These are phyloP conservation scores for Sicus ferrugineus DNA, from an alignment of 2,888 invertebrate genomes.

Conservation along the genomic window DNA sequence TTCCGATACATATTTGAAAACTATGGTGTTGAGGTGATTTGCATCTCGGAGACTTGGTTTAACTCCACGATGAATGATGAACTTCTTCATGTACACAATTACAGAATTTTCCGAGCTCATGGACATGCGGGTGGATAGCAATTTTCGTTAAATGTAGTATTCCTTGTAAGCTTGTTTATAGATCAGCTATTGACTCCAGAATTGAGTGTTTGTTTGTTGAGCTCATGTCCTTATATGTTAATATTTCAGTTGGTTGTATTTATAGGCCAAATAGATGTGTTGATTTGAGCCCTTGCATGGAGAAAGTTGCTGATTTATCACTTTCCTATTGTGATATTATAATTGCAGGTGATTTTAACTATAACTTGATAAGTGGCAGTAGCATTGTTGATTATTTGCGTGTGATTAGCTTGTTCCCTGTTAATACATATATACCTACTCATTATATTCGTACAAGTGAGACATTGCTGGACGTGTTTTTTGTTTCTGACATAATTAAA, in stretches of 20 bases:
- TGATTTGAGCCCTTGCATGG: not conserved
- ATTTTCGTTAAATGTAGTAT: constrained; percentile 10
- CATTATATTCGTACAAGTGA: not conserved
- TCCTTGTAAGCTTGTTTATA: not conserved
- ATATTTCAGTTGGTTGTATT: constrained; percentile 1
- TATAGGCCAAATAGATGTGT: constrained; percentile 14
- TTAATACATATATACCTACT: constrained; percentile 8
- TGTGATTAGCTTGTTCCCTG: not conserved
- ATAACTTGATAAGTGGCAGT: not conserved
- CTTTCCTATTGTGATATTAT: not conserved
- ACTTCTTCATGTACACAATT: not conserved
- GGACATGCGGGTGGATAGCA: constrained; percentile 23
- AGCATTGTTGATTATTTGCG: not conserved
- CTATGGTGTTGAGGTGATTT: constrained; percentile 23
- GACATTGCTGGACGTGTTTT: constrained; percentile 5
- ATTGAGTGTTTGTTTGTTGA: constrained; percentile 18
- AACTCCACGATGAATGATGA: not conserved
- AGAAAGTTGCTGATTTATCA: not conserved
- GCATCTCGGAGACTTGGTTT: constrained; percentile 36
- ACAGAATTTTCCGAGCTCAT: constrained; percentile 22
- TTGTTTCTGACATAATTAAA: constrained; percentile 4
- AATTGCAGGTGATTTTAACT: constrained; percentile 13
- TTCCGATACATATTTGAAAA: constrained; percentile 24
- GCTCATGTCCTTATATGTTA: not conserved
- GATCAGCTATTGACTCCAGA: not conserved